Percentiles rank a stretch among this genome's conserved stretches.
Conservation (phyloP, 2,888 invertebrate species). For the Plusia festucae region DNA sequence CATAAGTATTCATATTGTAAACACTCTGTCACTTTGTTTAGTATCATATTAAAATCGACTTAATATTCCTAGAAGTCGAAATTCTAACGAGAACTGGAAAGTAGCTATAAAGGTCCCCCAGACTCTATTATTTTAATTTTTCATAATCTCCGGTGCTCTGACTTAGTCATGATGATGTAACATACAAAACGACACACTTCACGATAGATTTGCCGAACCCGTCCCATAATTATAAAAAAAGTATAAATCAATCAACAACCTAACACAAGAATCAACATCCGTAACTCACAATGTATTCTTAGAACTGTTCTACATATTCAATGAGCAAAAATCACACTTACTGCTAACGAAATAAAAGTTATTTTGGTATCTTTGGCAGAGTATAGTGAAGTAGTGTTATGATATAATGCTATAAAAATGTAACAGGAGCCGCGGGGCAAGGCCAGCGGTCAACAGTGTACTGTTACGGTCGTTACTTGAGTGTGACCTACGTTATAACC, state of each 20-base stretch:
- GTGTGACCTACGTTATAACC: conserved; percentile 15
- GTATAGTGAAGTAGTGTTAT: conserved; percentile 16
- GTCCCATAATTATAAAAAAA: not conserved
- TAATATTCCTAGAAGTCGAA: no score
- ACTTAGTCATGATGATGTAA: not conserved
- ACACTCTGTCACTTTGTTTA: no score
- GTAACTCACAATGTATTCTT: not conserved
- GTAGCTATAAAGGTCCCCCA: no score
- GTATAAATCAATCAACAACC: not conserved
- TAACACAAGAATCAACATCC: conserved; percentile 1
- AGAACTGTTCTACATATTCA: not conserved
- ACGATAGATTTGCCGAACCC: not conserved
- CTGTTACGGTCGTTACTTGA: conserved; percentile 14
- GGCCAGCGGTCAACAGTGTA: conserved; percentile 33
- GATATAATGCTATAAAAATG: conserved; percentile 54
- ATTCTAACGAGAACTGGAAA: no score
- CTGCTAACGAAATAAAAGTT: not conserved
- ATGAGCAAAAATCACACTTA: not conserved
- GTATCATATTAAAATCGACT: no score
- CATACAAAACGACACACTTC: not conserved
- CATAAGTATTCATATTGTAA: no score
- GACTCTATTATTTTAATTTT: no score
- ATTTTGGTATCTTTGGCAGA: not conserved
- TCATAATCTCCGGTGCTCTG: no score
- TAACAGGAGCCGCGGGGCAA: conserved; percentile 55